Conservation (phyloP, 92 coral and sea anemone species). For the Phymanthus crucifer region DNA sequence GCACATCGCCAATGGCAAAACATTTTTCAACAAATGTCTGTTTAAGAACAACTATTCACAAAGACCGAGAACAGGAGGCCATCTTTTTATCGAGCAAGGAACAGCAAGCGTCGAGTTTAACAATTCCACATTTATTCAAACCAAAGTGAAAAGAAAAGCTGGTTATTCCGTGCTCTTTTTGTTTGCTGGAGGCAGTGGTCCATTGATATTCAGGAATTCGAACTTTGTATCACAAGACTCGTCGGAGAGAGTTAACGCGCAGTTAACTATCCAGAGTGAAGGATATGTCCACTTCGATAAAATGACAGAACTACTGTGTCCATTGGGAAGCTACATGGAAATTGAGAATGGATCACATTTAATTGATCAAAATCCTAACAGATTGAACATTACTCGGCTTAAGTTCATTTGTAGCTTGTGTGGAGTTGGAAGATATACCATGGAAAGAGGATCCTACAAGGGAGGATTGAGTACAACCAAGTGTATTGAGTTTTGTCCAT, state of each 20-base stretch:
- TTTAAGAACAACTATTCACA: conserved; percentile 6
- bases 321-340: conserved; percentile 17
- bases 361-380: neutral
- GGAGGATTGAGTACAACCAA: conserved; percentile 3
- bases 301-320: conserved; percentile 12
- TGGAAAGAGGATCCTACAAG: conserved; percentile 13
- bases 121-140: conserved; percentile 20
- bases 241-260: neutral
- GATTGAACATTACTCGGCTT: neutral
- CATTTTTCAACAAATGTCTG: neutral
- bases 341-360: conserved; percentile 6
- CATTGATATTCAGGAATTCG: conserved; percentile 11
- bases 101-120: conserved; percentile 2
- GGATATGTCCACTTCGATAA: conserved; percentile 20
- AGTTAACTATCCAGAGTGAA: conserved; percentile 1
- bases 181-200: conserved; percentile 11
- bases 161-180: conserved; percentile 2
- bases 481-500: conserved; percentile 33
- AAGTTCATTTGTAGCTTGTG: conserved; percentile 3
- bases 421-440: too few species aligned
- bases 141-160: neutral
- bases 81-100: conserved; percentile 6
- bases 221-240: neutral
- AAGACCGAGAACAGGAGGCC: neutral
- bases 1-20: conserved; percentile 1